A percentile compares a stretch with the other conserved stretches of the same genome.
These are phyloP conservation scores for Betta splendens DNA, from an alignment of 2,797 vertebrate species.

Conservation along the genomic window DNA sequence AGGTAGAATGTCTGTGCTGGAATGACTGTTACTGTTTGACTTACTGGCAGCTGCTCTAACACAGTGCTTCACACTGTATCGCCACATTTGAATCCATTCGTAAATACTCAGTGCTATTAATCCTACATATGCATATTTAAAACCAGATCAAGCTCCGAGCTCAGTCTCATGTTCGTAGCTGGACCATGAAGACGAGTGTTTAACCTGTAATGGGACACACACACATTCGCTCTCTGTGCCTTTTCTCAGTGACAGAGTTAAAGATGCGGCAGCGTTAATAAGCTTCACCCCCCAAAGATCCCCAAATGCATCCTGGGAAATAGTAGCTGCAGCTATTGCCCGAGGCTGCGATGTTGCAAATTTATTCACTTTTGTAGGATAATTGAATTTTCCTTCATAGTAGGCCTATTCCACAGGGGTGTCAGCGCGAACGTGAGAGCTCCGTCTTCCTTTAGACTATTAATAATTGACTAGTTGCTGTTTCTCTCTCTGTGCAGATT, in stretches of 20 bases:
- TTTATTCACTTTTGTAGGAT: constrained; percentile 83
- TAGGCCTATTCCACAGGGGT: constrained; percentile 65
- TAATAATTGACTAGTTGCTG: constrained; percentile 65
- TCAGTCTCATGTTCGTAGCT: too few species aligned
- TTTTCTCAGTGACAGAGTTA: constrained; percentile 47
- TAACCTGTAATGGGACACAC: too few species aligned
- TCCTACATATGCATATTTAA: too few species aligned
- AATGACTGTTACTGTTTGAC: too few species aligned
- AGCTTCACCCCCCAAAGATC: constrained; percentile 33
- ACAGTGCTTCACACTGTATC: too few species aligned
- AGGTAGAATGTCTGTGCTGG: too few species aligned
- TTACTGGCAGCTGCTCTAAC: too few species aligned
- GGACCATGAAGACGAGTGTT: too few species aligned
- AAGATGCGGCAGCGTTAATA: constrained; percentile 63
- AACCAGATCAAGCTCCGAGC: too few species aligned
- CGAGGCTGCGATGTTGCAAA: constrained; percentile 68
- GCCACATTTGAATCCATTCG: too few species aligned
- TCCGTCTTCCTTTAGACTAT: constrained; percentile 54
- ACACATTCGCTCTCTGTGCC: too few species aligned
- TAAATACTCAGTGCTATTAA: too few species aligned
- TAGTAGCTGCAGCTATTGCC: constrained; percentile 60
- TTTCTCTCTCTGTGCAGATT: constrained; percentile 46
- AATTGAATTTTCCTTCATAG: constrained; percentile 81
- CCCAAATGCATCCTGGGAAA: constrained; percentile 70
- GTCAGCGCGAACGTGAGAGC: constrained; percentile 15